Percentiles rank a stretch among this genome's conserved stretches.
phyloP scores from a whole-genome alignment of 2,797 vertebrate species.

The Perdix hodgsoniae region DNA sequence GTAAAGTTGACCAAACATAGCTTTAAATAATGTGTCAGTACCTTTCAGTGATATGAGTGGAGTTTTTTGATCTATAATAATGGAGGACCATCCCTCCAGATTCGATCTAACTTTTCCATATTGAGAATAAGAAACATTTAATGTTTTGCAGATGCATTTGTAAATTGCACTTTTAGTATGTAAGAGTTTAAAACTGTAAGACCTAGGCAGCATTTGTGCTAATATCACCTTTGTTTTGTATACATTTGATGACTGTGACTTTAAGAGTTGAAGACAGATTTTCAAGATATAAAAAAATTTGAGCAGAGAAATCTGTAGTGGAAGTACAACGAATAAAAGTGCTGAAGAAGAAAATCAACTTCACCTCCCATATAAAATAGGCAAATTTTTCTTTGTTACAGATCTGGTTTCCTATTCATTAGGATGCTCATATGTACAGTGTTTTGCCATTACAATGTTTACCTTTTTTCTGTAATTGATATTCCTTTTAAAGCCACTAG shows the following conservation, averaged over 20 bases:
- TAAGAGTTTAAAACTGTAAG: background rate
- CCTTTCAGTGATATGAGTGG: background rate
- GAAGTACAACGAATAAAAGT: background rate
- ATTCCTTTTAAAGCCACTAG: slow-evolving; percentile 36
- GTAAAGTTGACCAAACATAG: background rate
- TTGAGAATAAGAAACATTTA: background rate
- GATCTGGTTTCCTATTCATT: slow-evolving; percentile 3
- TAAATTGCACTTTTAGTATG: background rate
- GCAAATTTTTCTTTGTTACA: background rate
- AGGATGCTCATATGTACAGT: background rate
- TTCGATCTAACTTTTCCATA: background rate
- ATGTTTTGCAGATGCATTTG: background rate
- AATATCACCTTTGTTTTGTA: background rate
- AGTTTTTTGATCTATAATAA: background rate
- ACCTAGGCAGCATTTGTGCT: background rate
- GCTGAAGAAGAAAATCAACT: background rate
- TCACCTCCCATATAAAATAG: background rate
- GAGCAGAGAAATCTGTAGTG: background rate
- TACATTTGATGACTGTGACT: background rate
- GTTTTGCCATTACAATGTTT: slow-evolving; percentile 13
- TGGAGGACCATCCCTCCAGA: background rate
- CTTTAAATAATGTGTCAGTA: background rate
- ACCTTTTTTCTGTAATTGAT: slow-evolving; percentile 18
- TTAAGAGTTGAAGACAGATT: background rate
- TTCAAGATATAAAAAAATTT: background rate